These are phyloP conservation scores for Rhorus exstirpatorius DNA, from an alignment of 2,888 invertebrate species.

Conservation along the genomic window DNA sequence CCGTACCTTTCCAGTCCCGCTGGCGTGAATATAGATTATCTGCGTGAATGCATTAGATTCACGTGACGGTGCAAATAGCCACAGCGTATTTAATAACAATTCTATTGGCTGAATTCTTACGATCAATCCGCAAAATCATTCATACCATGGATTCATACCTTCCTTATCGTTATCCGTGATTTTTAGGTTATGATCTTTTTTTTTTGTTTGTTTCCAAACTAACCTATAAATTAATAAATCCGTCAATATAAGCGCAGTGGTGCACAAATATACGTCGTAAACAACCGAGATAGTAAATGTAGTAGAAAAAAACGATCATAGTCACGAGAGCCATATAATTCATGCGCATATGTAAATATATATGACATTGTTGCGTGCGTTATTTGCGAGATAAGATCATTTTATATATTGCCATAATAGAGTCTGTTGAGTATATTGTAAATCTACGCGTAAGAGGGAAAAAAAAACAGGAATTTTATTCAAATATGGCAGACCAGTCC, in stretches of 20 bases:
- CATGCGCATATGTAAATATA: conserved; percentile 45
- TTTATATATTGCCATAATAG: conserved; percentile 10
- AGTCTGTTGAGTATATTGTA: background rate
- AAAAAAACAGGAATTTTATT: conserved; percentile 19
- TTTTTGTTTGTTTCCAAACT: conserved; percentile 18
- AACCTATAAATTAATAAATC: conserved; percentile 9
- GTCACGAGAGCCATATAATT: conserved; percentile 22
- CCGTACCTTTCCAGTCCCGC: no score
- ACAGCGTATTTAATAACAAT: background rate
- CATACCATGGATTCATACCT: no score
- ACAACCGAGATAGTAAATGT: background rate
- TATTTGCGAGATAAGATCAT: conserved; percentile 40
- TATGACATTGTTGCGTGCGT: conserved; percentile 36
- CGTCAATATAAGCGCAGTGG: conserved; percentile 10
- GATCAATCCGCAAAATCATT: no score
- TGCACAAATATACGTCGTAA: background rate
- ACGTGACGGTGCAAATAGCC: no score
- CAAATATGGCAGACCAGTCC: conserved; percentile 68
- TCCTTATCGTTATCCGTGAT: background rate
- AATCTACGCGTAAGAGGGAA: background rate
- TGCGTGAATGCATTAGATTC: no score
- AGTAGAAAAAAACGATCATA: conserved; percentile 18
- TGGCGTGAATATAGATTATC: no score
- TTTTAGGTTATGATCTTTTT: conserved; percentile 32
- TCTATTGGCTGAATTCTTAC: background rate